Base-by-base conservation (phyloP, 2,797 vertebrate species). In the Salmo trutta region DNA sequence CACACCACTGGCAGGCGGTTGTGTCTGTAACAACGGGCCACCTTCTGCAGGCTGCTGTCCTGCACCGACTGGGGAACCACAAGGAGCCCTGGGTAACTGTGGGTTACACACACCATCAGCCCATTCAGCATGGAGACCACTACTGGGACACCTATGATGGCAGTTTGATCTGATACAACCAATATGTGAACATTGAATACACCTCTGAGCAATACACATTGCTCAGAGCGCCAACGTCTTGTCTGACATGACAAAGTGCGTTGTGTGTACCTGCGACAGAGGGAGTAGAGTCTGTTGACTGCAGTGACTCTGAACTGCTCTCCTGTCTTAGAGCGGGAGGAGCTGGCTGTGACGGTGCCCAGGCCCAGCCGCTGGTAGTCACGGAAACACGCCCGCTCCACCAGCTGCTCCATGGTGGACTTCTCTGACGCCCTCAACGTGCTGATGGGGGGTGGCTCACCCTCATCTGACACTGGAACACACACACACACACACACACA, bases 351-450 rank as follows among this genome's bases (percentile, higher is more conserved):
- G 89, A 99, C 97, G 88, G 97, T 98, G 41, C 98, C 97, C 62
- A 99, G 90, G 19, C 98, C 98, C 86, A 99, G 89, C 31, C 98
- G 96, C 76, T 99, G 98, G 89, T 99, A 99, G 91, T 99, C 98
- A 81, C 97, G 95, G 90, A 99, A 99, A 90, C 96, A 98, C 52
- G 97, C 97, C 83, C 96, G 95, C 88, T 99, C 98, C 59, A 99
- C 97, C 82, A 99, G 92, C 88, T 99, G 98, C 88, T 99, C 98
- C 98, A 99, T 98, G 74, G 97, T 99, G 77, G 97, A 98, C 86
- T 98, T 99, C 86, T 99, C 98, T 0, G 96, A 97, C 1, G 97
- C 94, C 91, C 97, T 96, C 81, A 99, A 84, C 16, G 98, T 98
- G 85, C 95, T 96, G 86, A 93, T 93, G 51, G 96, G 93, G 0